These are phyloP conservation scores for Leptinotarsa juncta DNA, from an alignment of 2,888 invertebrate species.

Conservation along the genomic window DNA sequence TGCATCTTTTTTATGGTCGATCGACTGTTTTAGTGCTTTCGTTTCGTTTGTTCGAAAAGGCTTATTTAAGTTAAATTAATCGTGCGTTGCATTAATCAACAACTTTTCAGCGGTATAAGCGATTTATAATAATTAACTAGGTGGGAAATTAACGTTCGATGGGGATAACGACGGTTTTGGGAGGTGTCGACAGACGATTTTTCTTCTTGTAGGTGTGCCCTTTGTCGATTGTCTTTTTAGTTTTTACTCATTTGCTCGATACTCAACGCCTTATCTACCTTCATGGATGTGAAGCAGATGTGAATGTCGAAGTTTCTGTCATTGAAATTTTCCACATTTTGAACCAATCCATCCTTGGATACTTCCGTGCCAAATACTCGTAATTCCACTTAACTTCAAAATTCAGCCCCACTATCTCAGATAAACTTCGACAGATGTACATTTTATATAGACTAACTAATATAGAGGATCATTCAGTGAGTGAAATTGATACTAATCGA, in stretches of 20 bases:
- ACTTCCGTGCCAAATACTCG: too few species aligned
- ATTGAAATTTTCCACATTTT: too few species aligned
- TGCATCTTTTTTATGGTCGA: conserved; percentile 61
- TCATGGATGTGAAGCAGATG: too few species aligned
- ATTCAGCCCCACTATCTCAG: too few species aligned
- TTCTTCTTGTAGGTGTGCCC: not conserved
- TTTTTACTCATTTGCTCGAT: not conserved
- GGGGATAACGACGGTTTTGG: conserved; percentile 4
- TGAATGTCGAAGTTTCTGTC: too few species aligned
- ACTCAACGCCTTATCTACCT: too few species aligned
- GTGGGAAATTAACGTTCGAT: conserved; percentile 32
- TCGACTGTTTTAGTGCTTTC: conserved; percentile 56
- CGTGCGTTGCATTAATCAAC: conserved; percentile 56
- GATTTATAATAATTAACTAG: conserved; percentile 57
- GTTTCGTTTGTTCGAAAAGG: conserved; percentile 54
- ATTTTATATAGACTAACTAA: too few species aligned
- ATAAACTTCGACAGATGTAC: too few species aligned
- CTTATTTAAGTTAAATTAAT: conserved; percentile 61
- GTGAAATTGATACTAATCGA: too few species aligned
- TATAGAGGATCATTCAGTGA: too few species aligned
- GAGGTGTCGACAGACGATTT: conserved; percentile 21
- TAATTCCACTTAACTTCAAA: too few species aligned
- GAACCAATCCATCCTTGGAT: too few species aligned
- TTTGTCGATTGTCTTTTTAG: not conserved
- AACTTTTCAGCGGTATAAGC: conserved; percentile 47